Conservation (phyloP, 1,140 invertebrate species). For the Trachymyrmex cornetzi region DNA sequence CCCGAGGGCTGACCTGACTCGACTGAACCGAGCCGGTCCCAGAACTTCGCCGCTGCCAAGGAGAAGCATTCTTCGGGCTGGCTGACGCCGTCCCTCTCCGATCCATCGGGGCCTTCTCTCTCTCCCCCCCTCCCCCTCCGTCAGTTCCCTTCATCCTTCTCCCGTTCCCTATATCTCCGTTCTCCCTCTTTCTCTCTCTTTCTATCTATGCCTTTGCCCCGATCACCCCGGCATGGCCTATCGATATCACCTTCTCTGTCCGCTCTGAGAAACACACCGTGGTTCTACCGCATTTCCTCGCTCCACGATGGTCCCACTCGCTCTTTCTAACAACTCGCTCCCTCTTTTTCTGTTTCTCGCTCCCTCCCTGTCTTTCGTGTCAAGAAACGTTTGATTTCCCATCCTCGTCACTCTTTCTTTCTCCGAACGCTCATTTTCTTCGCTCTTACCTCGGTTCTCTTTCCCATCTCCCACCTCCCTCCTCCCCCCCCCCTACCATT, state of each 20-base stretch:
- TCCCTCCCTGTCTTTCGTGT: conserved; percentile 58
- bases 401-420: conserved; percentile 42
- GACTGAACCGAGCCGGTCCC: conserved; percentile 83
- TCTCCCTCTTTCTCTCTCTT: conserved; percentile 77
- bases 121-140: conserved; percentile 48
- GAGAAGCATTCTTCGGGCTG: conserved; percentile 84
- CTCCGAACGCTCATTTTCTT: conserved; percentile 31
- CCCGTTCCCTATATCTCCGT: background rate
- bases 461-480: conserved; percentile 39
- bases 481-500: conserved; percentile 2
- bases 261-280: conserved; percentile 58
- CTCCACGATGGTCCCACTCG: conserved; percentile 18
- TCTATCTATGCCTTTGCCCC: conserved; percentile 72
- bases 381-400: conserved; percentile 46
- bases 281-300: conserved; percentile 6
- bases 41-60: conserved; percentile 72
- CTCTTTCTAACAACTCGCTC: conserved; percentile 13
- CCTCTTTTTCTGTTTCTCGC: background rate
- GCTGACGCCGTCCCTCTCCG: conserved; percentile 84
- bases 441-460: conserved; percentile 26
- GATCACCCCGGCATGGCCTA: background rate
- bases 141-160: conserved; percentile 69
- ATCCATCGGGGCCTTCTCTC: conserved; percentile 81
- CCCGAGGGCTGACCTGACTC: conserved; percentile 84
- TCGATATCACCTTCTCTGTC: conserved; percentile 32